Conservation (phyloP, 1,140 invertebrate species). For the Sycobia sp. region DNA sequence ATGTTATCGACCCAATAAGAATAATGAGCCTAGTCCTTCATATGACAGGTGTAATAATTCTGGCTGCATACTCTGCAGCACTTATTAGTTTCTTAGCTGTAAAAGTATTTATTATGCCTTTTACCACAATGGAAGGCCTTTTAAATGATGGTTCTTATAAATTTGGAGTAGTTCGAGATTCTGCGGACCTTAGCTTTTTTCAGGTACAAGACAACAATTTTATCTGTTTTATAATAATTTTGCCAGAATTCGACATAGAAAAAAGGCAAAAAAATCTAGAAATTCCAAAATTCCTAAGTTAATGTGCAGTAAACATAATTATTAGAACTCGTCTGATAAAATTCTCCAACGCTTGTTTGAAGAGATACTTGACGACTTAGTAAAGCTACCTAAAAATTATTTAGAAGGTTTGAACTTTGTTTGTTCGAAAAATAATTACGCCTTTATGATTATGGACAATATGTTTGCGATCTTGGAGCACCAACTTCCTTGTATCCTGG, state of each 20-base stretch:
- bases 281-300: neutral
- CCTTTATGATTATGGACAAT: conserved; percentile 54
- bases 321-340: conserved; percentile 49
- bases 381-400: conserved; percentile 50
- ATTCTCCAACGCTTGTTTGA: conserved; percentile 46
- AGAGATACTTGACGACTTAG: conserved; percentile 40
- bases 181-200: conserved; percentile 55
- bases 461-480: conserved; percentile 49
- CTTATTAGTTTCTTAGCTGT: conserved; percentile 56
- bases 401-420: conserved; percentile 49
- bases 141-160: conserved; percentile 52
- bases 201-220: conserved; percentile 41
- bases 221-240: conserved; percentile 15
- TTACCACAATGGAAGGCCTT: conserved; percentile 58
- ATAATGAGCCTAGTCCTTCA: conserved; percentile 52
- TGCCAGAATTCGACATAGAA: neutral
- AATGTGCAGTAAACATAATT: neutral
- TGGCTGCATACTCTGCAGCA: conserved; percentile 59
- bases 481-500: conserved; percentile 49
- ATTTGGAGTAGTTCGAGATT: conserved; percentile 50
- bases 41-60: conserved; percentile 52
- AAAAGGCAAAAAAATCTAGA: neutral
- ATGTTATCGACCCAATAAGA: conserved; percentile 47
- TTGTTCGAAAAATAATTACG: conserved; percentile 51
- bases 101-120: conserved; percentile 54